phyloP scores from a whole-genome alignment of 2,888 invertebrate species.

The Dolomedes plantarius region DNA sequence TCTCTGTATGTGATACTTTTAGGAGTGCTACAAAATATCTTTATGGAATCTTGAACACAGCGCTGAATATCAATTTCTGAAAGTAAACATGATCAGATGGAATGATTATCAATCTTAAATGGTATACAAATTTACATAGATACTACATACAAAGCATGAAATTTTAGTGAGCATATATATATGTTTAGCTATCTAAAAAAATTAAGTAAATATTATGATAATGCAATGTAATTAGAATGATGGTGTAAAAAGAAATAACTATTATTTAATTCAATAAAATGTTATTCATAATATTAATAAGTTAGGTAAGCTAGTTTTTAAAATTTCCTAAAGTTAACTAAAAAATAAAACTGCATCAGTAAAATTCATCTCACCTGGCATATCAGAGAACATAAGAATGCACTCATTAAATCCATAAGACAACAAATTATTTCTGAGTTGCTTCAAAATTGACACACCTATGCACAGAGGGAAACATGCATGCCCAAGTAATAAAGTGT shows the following conservation, averaged over 20 bases:
- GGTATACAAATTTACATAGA: too few relatives aligned
- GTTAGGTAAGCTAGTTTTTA: too few relatives aligned
- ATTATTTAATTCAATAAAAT: too few relatives aligned
- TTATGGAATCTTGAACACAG: slow-evolving; percentile 91
- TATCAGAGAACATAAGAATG: slow-evolving; percentile 97
- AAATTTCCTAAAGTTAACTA: too few relatives aligned
- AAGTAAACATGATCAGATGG: slow-evolving; percentile 71
- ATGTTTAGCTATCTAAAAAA: neutral
- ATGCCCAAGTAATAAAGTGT: slow-evolving; percentile 93
- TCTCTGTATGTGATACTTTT: slow-evolving; percentile 68
- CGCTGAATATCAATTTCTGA: slow-evolving; percentile 93
- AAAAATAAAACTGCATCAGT: too few relatives aligned
- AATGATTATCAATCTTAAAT: too few relatives aligned
- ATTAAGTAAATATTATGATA: too few relatives aligned
- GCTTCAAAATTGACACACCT: slow-evolving; percentile 93
- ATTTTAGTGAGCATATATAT: too few relatives aligned
- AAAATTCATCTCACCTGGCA: slow-evolving; percentile 89
- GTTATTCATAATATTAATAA: too few relatives aligned
- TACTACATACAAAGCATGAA: too few relatives aligned
- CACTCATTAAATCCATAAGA: slow-evolving; percentile 98
- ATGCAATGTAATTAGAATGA: too few relatives aligned
- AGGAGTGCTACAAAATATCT: slow-evolving; percentile 90
- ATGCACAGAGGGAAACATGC: slow-evolving; percentile 95
- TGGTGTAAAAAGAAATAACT: too few relatives aligned
- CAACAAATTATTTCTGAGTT: slow-evolving; percentile 88